A percentile compares a stretch with the other conserved stretches of the same genome.
Evolutionary conservation across 2,113 vertebrate species (phyloP).

Genomic region (Python bivittatus): DNA sequence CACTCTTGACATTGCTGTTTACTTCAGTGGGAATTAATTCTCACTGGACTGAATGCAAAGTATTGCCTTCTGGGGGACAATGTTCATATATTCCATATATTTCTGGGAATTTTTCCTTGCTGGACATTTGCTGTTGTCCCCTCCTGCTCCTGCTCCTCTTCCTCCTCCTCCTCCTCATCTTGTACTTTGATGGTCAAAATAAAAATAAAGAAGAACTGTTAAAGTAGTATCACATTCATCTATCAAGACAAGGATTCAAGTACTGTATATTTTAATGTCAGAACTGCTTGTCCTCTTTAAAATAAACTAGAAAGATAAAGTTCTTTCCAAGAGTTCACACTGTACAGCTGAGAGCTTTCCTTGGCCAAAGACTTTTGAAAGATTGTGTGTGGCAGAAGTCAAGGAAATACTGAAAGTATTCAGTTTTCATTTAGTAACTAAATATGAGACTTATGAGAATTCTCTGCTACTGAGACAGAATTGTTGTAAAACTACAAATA

Average conservation of each 20-base stretch:
- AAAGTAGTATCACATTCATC: not conserved
- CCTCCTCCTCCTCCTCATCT: too few relatives aligned
- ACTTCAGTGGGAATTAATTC: not conserved
- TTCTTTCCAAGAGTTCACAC: conserved; percentile 11
- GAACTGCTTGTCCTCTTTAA: conserved; percentile 21
- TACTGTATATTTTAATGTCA: conserved; percentile 9
- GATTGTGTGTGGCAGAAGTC: conserved; percentile 1
- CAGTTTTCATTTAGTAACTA: conserved; percentile 13
- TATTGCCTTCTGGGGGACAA: not conserved
- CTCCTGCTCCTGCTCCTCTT: too few relatives aligned
- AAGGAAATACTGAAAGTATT: not conserved
- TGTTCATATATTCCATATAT: not conserved
- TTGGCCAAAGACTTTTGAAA: conserved; percentile 5
- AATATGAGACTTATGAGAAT: not conserved
- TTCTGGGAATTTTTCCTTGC: not conserved
- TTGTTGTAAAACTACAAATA: not conserved
- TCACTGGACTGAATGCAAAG: not conserved
- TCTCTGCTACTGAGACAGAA: conserved; percentile 4
- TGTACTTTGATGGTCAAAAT: not conserved
- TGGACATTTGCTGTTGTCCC: not conserved
- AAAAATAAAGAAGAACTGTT: not conserved
- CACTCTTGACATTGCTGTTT: not conserved
- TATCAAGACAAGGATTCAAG: conserved; percentile 21
- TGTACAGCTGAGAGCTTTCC: conserved; percentile 14
- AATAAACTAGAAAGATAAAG: conserved; percentile 15